Base-by-base conservation (phyloP, 2,113 vertebrate genomes). In the Trochalopteron elliotii region DNA sequence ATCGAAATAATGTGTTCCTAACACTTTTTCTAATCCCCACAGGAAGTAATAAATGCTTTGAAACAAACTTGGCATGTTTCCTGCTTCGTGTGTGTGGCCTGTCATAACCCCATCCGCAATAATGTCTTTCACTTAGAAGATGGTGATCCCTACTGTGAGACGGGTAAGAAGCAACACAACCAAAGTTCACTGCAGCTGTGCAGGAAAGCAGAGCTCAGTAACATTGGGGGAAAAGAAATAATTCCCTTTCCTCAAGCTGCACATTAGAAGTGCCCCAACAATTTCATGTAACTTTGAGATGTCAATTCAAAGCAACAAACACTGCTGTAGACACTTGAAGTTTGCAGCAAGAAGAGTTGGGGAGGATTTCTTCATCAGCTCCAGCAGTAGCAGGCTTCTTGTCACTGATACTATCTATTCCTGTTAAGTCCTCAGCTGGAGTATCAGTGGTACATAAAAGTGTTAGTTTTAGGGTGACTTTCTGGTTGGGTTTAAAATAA, bases 1-100 rank as follows among this genome's bases (percentile, higher is more conserved):
- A 55, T 89, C 45, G 7, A 78, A 96, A 93, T 89, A 81, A 89
- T 69, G 70, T 91, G 93, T 74, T 96, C 80, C 67, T 97, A 91
- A 82, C 70, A 88, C 69, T 85, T 95, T 96, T 91, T 64, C 93
- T 89, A 68, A 94, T 67, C 86, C 87, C 96, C 81, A 94, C 97
- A 99, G 99, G 99, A 99, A 98, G 98, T 99, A 90, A 99, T 99
- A 98, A 99, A 99, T 96, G 99, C 99, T 92, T 97, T 99, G 98
- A 99, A 99, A 97, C 99, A 99, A 97, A 99, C 99, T 87, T 99
- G 99, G 99, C 99, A 99, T 1, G 98, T 99, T 88, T 98, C 98
- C 97, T 99, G 99, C 95, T 99, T 99, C 28, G 97, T 99, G 86
- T 99, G 99, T 75, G 98, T 98, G 49, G 98, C 99, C 95, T 99